These are phyloP conservation scores for Sparus aurata DNA, from an alignment of 2,797 vertebrate species.

Conservation along the genomic window DNA sequence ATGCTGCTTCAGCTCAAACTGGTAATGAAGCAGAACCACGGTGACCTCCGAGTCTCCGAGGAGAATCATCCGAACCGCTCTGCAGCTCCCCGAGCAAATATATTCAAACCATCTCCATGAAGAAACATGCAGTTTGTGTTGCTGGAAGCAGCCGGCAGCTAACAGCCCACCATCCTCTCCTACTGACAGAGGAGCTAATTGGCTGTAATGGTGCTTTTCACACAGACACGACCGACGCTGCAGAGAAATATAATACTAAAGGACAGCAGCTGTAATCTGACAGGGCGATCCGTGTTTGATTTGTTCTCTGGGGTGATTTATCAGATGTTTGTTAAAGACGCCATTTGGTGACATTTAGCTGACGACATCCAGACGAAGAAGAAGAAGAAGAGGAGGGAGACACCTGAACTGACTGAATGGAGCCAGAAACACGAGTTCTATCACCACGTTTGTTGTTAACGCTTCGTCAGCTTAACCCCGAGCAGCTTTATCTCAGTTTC, in stretches of 20 bases:
- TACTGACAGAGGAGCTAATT: slow-evolving; percentile 23
- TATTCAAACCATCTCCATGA: slow-evolving; percentile 6
- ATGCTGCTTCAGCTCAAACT: neutral
- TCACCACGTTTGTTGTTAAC: no score
- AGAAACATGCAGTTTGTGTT: neutral
- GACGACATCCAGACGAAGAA: no score
- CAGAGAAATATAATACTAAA: neutral
- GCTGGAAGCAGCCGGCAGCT: neutral
- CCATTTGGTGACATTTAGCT: neutral
- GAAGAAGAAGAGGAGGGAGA: neutral
- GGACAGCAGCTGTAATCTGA: neutral
- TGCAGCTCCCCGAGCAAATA: neutral
- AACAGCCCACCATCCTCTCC: neutral
- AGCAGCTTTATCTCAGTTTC: no score
- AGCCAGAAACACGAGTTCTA: neutral
- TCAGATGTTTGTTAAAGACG: neutral
- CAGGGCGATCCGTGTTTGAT: neutral
- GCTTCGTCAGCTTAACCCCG: no score
- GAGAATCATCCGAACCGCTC: neutral
- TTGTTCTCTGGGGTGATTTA: neutral
- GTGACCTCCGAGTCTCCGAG: neutral
- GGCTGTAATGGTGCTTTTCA: slow-evolving; percentile 5
- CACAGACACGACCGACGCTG: neutral
- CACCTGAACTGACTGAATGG: neutral
- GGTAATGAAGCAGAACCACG: neutral